Base-by-base conservation (phyloP, 2,888 invertebrate genomes). In the Scaptomyza caliginosa region DNA sequence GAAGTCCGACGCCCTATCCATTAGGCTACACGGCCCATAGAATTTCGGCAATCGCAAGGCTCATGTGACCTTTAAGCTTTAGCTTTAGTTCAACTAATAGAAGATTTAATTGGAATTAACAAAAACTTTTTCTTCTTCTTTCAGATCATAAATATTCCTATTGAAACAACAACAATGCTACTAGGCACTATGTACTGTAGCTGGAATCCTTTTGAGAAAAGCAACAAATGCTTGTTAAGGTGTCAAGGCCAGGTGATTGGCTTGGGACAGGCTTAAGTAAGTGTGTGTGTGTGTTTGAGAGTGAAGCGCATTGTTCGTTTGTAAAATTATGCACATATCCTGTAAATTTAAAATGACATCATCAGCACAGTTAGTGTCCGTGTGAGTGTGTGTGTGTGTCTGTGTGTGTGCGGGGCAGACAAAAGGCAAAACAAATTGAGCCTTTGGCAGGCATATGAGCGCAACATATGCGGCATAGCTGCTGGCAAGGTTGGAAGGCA, bases 401-500 rank as follows among this genome's bases (percentile, higher is more conserved):
- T 46, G n/a, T 24, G 8, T 24, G 36, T 49, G 36, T 24, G 36
- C 19, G 17, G 10, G 38, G 49, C 68, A 67, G 60, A 86, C 84
- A 77, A 82, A 86, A 80, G 81, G 68, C 85, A 81, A 71, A 84
- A 80, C 81, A 84, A 82, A 82, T 86, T 81, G 81, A 74, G 77
- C 70, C 63, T 80, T 79, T 75, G 64, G 57, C 72, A 59, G 64
- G 68, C 71, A 60, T 59, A 63, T 56, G 64, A 56, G 72, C 56
- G 68, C 69, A 68, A 68, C 69, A 69, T 68, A 68, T 56, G 68
- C 21, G 62, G 24, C 40, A 23, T 38, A 50, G 39, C 46, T 52
- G 60, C 42, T 62, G 65, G 64, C 57, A 43, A 32, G n/a, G 32
- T 32, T 32, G 13, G 13, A 26, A 10, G 26, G 26, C 26, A 10